Base-by-base conservation (phyloP, 2,888 invertebrate genomes). In the Ophion obscuratus region DNA sequence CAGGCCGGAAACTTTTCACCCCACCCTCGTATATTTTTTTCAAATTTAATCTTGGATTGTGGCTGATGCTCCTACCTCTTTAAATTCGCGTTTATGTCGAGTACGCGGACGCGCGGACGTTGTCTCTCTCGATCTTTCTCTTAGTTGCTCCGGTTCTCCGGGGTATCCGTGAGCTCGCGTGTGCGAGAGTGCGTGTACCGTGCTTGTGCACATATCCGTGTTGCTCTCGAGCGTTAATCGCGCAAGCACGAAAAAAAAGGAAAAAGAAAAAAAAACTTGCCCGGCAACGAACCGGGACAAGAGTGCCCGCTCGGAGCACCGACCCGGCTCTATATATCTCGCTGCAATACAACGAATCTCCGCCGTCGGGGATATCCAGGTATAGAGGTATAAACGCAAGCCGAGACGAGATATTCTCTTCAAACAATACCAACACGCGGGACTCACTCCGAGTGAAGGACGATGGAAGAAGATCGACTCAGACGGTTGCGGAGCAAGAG, bases 221-320 rank as follows among this genome's bases (percentile, higher is more conserved):
- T 5, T 40, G 74, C 24, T 74, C 64, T 68, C 62, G 68, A 75
- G 75, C 75, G 83, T 84, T 84, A 84, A 84, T 84, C 83, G 83
- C 27, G 74, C 70, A 71, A 70, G 79, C 70, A 70, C 11, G 14
- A 71, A 71, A 71, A 75, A 75, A 62, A 83, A 79, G 47, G 62
- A 83, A 79, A 47, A 7, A 79, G 11, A 7, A 47, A 47, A 14
- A 14, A 47, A 47, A 47, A 47, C 47, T 47, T 47, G 47, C 47
- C 47, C 79, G 57, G 79, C 83, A 84, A 84, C 80, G 66, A 73
- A 67, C 81, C 68, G 44, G 76, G 66, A 27, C 59, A 20, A 9
- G 66, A 57, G 24, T 36, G 66, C 57, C 44, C 11, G 59, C 53
- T 44, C 47, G 70, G 75, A 75, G 68, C 68, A 68, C 77, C 80